Percentiles rank a stretch among this genome's conserved stretches.
Conservation (phyloP, 2,888 invertebrate species). For the Melieria picta region DNA sequence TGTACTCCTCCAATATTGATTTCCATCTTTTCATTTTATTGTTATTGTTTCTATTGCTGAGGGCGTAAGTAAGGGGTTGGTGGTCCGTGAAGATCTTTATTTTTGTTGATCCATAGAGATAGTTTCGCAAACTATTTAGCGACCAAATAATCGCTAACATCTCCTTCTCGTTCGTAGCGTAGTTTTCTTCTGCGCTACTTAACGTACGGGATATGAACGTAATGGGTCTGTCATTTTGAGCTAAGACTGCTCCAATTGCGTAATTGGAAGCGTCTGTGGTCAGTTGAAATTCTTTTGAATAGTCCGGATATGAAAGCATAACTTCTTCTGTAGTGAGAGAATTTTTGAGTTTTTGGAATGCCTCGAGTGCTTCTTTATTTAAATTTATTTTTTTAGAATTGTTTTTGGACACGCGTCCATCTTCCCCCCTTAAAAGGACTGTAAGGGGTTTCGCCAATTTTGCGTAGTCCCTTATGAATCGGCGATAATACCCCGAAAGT, state of each 20-base stretch:
- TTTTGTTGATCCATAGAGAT: slow-evolving; percentile 35
- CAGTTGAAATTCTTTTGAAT: too few species aligned
- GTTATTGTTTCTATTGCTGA: slow-evolving; percentile 42
- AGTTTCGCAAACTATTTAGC: slow-evolving; percentile 17
- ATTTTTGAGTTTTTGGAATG: slow-evolving; percentile 15
- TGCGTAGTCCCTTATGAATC: slow-evolving; percentile 5
- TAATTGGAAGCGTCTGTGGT: too few species aligned
- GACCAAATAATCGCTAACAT: neutral
- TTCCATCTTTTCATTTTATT: slow-evolving; percentile 42
- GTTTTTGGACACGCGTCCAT: neutral
- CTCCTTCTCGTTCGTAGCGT: too few species aligned
- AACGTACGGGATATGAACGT: too few species aligned
- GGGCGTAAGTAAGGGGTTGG: slow-evolving; percentile 32
- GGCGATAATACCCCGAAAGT: neutral
- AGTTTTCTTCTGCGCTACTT: too few species aligned
- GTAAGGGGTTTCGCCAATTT: slow-evolving; percentile 6
- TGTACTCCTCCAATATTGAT: slow-evolving; percentile 36
- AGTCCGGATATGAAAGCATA: too few species aligned
- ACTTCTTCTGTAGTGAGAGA: neutral
- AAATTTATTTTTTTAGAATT: slow-evolving; percentile 2
- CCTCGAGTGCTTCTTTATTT: slow-evolving; percentile 28
- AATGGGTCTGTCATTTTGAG: too few species aligned
- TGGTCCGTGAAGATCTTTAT: slow-evolving; percentile 36
- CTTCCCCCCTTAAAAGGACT: neutral
- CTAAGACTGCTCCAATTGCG: too few species aligned